A percentile compares a stretch with the other conserved stretches of the same genome.
These are phyloP conservation scores for Zingel zingel DNA, from an alignment of 2,113 vertebrate genomes.

Conservation along the genomic window DNA sequence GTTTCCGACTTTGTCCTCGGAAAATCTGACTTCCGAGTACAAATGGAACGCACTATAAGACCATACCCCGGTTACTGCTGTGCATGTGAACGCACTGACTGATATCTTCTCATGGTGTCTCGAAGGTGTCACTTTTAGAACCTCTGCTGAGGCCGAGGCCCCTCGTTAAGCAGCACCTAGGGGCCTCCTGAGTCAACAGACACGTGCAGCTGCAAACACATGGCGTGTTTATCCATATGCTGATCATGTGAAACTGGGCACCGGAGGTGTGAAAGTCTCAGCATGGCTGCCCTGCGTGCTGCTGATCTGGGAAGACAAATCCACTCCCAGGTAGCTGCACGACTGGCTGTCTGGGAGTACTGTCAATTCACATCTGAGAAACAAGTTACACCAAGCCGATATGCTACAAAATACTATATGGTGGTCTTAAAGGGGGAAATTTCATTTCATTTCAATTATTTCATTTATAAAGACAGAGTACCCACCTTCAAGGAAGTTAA, in stretches of 20 bases:
- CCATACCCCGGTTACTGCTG: no score
- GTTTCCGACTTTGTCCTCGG: no score
- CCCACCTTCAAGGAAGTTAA: no score
- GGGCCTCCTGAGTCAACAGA: slow-evolving; percentile 56
- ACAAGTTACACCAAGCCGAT: neutral
- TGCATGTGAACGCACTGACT: neutral
- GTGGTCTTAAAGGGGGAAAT: no score
- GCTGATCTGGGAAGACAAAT: slow-evolving; percentile 17
- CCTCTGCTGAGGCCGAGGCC: slow-evolving; percentile 32
- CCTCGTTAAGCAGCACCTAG: slow-evolving; percentile 31
- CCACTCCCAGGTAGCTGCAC: slow-evolving; percentile 22
- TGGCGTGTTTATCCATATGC: slow-evolving; percentile 66
- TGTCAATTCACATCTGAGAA: neutral
- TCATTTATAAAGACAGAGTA: no score
- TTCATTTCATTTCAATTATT: no score
- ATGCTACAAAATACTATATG: neutral
- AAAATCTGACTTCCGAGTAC: no score
- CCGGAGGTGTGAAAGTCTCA: slow-evolving; percentile 59
- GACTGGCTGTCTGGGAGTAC: neutral
- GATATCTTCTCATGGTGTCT: slow-evolving; percentile 28
- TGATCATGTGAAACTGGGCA: slow-evolving; percentile 35
- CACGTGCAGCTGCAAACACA: slow-evolving; percentile 78
- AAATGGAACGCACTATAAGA: no score
- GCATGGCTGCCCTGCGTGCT: slow-evolving; percentile 9
- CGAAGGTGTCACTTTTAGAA: slow-evolving; percentile 65